Percentiles rank a stretch among this genome's conserved stretches.
These are phyloP conservation scores for Drosophila equinoxialis DNA, from an alignment of 1,140 invertebrate genomes.

Conservation along the genomic window DNA sequence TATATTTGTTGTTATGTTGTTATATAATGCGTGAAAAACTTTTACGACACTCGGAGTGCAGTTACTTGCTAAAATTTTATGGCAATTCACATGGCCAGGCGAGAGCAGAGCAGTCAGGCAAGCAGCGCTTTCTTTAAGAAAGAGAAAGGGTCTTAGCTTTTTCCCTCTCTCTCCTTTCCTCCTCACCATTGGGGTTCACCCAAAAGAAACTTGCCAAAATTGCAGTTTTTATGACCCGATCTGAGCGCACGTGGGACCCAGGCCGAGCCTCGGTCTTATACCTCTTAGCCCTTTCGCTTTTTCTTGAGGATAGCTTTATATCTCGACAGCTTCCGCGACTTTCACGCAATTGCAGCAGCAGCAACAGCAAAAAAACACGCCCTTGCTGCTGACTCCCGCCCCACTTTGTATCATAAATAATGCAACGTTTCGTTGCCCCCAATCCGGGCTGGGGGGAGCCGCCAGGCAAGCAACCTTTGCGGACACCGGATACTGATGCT, in stretches of 20 bases:
- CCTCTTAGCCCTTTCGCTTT: constrained; percentile 72
- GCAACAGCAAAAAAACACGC: constrained; percentile 38
- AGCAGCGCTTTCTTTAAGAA: constrained; percentile 73
- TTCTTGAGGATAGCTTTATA: constrained; percentile 60
- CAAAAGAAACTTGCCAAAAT: constrained; percentile 72
- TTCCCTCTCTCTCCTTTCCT: not conserved
- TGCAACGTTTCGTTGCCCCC: constrained; percentile 50
- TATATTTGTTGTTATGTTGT: constrained; percentile 17
- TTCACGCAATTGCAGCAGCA: constrained; percentile 69
- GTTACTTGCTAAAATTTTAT: constrained; percentile 46
- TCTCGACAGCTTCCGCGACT: constrained; percentile 72
- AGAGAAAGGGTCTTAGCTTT: constrained; percentile 73
- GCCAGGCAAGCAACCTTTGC: constrained; percentile 31
- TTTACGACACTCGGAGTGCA: constrained; percentile 60
- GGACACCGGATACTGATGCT: constrained; percentile 37
- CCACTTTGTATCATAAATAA: constrained; percentile 74
- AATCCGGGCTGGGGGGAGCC: not conserved
- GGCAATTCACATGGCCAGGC: constrained; percentile 44
- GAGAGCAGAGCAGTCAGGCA: not conserved
- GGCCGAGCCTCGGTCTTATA: constrained; percentile 21
- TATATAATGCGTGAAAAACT: constrained; percentile 72
- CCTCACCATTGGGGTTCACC: constrained; percentile 1
- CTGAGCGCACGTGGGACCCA: constrained; percentile 66
- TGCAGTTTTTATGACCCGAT: constrained; percentile 70
- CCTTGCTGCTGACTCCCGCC: constrained; percentile 52